These are phyloP conservation scores for Prunella fulvescens DNA, from an alignment of 2,113 vertebrate species.

Conservation along the genomic window DNA sequence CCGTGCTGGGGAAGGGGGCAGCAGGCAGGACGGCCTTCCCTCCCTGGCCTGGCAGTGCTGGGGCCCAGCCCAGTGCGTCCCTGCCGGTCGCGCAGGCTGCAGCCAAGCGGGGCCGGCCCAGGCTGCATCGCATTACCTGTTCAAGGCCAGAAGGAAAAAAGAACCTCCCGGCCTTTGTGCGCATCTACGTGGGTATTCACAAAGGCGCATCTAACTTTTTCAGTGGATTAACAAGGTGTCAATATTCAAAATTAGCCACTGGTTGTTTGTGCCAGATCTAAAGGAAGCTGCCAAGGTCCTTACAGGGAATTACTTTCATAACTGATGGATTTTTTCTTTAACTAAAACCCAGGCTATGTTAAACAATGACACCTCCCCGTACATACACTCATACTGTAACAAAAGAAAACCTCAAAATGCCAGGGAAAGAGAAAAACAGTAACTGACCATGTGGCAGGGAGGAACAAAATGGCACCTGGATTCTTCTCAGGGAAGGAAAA, in stretches of 20 bases:
- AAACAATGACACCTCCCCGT: background rate
- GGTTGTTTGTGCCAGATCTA: too few relatives aligned
- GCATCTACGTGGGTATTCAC: background rate
- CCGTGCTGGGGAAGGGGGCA: background rate
- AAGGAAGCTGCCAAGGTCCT: background rate
- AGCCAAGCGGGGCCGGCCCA: too few relatives aligned
- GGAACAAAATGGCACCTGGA: background rate
- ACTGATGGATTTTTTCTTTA: background rate
- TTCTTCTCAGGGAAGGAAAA: background rate
- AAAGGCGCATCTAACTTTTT: background rate
- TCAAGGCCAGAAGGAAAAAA: background rate
- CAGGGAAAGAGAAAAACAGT: background rate
- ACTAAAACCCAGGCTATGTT: background rate
- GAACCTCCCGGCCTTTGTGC: background rate
- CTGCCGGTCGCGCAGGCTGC: background rate
- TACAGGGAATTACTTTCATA: background rate
- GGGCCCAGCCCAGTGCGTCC: too few relatives aligned
- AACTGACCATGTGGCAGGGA: accelerated
- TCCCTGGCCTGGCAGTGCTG: background rate
- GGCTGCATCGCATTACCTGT: background rate
- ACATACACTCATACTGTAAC: background rate
- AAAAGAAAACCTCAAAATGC: background rate
- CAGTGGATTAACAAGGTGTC: background rate
- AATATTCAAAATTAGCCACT: too few relatives aligned
- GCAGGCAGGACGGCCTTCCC: background rate